Conservation (phyloP, 2,113 vertebrate species). For the human (Homo sapiens) region DNA sequence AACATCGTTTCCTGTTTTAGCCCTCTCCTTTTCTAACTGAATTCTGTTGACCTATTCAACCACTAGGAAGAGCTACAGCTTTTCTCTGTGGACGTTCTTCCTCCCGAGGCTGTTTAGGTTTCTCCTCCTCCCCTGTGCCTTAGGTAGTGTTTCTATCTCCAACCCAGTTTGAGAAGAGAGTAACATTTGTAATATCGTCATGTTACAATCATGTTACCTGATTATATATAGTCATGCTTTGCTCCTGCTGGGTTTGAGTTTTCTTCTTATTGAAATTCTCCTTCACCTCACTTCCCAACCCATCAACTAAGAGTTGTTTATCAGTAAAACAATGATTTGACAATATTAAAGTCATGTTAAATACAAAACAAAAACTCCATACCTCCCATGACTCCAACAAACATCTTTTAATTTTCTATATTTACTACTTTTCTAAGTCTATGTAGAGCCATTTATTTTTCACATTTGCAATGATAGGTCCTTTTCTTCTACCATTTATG, state of each 20-base stretch:
- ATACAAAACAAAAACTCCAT: not conserved
- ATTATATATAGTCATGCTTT: not conserved
- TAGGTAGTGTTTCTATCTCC: constrained; percentile 40
- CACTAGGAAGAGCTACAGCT: constrained; percentile 46
- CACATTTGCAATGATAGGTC: not conserved
- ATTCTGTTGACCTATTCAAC: constrained; percentile 59
- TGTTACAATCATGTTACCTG: too few species aligned
- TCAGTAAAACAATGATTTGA: not conserved
- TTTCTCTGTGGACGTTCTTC: constrained; percentile 59
- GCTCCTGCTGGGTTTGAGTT: not conserved
- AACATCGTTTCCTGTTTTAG: constrained; percentile 50
- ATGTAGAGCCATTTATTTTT: not conserved
- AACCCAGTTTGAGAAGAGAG: constrained; percentile 61
- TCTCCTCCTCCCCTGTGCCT: constrained; percentile 56
- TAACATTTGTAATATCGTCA: constrained; percentile 47
- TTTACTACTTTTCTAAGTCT: not conserved
- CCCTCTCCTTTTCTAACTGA: constrained; percentile 37
- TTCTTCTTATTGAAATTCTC: not conserved
- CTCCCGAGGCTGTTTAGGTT: constrained; percentile 45
- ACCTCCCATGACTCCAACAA: not conserved
- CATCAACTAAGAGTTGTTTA: not conserved
- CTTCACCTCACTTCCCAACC: not conserved
- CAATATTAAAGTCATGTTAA: not conserved
- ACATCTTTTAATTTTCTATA: not conserved
- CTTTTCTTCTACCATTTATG: not conserved